phyloP scores from a whole-genome alignment of 1,140 invertebrate genomes.

The Caerostris extrusa region DNA sequence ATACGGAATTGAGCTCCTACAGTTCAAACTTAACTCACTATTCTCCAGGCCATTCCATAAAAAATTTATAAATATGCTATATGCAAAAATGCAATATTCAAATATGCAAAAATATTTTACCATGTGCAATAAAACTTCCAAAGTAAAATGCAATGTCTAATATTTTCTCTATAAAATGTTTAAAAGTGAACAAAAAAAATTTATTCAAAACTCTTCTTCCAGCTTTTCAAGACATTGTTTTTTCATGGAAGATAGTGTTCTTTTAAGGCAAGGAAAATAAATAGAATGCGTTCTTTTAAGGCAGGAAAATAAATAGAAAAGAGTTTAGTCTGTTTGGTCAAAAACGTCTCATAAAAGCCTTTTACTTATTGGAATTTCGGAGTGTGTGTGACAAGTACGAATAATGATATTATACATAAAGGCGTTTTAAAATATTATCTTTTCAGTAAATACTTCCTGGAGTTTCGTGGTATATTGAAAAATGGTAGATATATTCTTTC shows the following conservation, averaged over 20 bases:
- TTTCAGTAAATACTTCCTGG: neutral
- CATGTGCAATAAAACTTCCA: no score
- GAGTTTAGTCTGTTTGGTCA: neutral
- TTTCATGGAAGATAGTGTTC: neutral
- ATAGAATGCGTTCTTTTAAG: neutral
- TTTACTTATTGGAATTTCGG: constrained; percentile 46
- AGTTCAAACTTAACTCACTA: no score
- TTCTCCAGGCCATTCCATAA: no score
- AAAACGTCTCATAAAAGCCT: neutral
- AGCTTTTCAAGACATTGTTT: neutral
- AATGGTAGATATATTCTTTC: neutral
- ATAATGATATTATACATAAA: constrained; percentile 54
- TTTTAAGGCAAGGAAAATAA: neutral
- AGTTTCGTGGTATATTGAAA: constrained; percentile 17
- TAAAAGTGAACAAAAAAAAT: neutral
- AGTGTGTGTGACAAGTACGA: constrained; percentile 35
- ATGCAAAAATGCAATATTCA: no score
- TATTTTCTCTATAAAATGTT: no score
- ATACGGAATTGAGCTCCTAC: no score
- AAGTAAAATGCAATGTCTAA: no score
- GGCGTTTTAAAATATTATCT: constrained; percentile 62
- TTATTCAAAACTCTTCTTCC: neutral
- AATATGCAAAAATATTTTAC: no score
- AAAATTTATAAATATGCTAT: no score
- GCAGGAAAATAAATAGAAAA: neutral